Percentiles rank a stretch among this genome's conserved stretches.
Conservation (phyloP, 2,113 vertebrate genomes). For the Tetrao urogallus region DNA sequence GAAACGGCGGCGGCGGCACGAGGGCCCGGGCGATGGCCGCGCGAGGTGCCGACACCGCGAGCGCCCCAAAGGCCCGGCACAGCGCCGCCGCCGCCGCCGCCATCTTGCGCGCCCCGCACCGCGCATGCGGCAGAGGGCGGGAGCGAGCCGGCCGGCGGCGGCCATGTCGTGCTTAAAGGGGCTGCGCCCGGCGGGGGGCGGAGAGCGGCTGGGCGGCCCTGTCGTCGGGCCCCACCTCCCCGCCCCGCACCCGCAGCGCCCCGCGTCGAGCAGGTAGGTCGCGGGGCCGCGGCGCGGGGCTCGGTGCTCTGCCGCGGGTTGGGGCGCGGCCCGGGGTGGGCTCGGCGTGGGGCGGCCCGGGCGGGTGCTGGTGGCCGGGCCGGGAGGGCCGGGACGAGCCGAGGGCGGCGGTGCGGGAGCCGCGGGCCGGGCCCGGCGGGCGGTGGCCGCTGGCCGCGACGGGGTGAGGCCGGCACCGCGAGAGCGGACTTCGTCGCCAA, state of each 20-base stretch:
- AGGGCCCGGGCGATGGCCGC: background rate
- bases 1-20: background rate
- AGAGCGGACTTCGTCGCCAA: background rate
- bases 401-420: too few relatives aligned
- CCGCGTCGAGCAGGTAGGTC: background rate
- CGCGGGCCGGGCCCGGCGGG: too few relatives aligned
- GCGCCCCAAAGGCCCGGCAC: background rate
- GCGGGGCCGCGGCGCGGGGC: too few relatives aligned
- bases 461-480: too few relatives aligned
- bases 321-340: too few relatives aligned
- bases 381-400: too few relatives aligned
- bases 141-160: background rate
- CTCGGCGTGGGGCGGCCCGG: too few relatives aligned
- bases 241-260: background rate
- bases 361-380: too few relatives aligned
- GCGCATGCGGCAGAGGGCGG: background rate
- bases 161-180: constrained; percentile 20
- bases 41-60: background rate
- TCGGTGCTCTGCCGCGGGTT: too few relatives aligned
- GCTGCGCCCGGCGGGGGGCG: background rate
- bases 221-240: background rate
- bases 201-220: background rate
- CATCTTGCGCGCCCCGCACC: background rate
- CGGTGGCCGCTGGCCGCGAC: too few relatives aligned
- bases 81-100: background rate